Percentiles rank a stretch among this genome's conserved stretches.
Conservation (phyloP, 2,113 vertebrate genomes). For the Nanger granti region DNA sequence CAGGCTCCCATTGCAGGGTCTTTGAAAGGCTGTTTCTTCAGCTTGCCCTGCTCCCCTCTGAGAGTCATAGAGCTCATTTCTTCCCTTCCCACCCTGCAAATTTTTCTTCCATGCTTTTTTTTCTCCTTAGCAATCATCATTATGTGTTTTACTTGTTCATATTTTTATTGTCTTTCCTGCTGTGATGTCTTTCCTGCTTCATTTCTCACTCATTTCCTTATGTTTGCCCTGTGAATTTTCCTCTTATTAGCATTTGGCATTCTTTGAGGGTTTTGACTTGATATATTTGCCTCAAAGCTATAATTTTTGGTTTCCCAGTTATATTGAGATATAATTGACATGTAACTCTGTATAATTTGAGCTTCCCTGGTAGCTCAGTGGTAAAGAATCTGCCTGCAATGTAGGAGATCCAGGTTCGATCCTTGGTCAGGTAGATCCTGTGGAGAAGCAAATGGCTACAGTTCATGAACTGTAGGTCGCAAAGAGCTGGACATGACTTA, state of each 20-base stretch:
- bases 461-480: neutral
- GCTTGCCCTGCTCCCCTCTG: neutral
- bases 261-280: neutral
- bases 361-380: neutral
- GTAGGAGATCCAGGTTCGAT: neutral
- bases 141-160: conserved; percentile 1
- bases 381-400: neutral
- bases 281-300: neutral
- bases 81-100: neutral
- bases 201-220: neutral
- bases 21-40: neutral
- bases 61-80: neutral
- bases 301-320: neutral
- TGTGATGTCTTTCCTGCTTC: neutral
- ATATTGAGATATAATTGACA: neutral
- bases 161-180: neutral
- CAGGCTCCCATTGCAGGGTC: neutral
- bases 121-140: neutral
- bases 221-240: neutral
- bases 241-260: neutral
- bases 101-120: neutral
- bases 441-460: neutral
- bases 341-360: neutral
- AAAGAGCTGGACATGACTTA: neutral
- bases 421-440: neutral